Conservation (phyloP, 2,888 invertebrate genomes). For the Scaptomyza reducta region DNA sequence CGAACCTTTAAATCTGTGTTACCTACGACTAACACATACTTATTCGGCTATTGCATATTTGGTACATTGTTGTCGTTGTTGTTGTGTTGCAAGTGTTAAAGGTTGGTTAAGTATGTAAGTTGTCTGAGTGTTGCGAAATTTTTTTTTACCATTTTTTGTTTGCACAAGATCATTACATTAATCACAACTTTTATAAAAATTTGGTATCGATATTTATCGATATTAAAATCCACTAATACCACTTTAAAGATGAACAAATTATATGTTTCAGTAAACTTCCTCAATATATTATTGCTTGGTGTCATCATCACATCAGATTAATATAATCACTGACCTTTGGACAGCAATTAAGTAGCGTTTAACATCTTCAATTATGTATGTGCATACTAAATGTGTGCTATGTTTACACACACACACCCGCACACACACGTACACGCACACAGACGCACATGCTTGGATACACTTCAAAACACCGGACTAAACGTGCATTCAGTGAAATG, state of each 20-base stretch:
- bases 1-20: constrained; percentile 44
- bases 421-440: constrained; percentile 15
- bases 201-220: background rate
- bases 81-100: background rate
- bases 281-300: background rate
- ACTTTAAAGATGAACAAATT: too few species aligned
- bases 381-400: background rate
- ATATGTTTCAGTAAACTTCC: too few species aligned
- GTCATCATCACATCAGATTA: too few species aligned
- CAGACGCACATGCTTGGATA: constrained; percentile 15
- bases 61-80: background rate
- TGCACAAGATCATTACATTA: too few species aligned
- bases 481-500: constrained; percentile 56
- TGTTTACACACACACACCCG: constrained; percentile 5
- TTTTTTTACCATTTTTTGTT: too few species aligned
- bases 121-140: too few species aligned
- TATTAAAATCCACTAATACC: too few species aligned
- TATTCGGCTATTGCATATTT: constrained; percentile 19
- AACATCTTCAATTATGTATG: background rate
- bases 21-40: constrained; percentile 31
- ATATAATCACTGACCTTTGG: background rate
- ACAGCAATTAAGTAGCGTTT: background rate
- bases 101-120: background rate
- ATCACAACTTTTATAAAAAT: too few species aligned
- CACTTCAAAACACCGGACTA: constrained; percentile 20